phyloP scores from a whole-genome alignment of 2,113 vertebrate species.

The Zosterops borbonicus region DNA sequence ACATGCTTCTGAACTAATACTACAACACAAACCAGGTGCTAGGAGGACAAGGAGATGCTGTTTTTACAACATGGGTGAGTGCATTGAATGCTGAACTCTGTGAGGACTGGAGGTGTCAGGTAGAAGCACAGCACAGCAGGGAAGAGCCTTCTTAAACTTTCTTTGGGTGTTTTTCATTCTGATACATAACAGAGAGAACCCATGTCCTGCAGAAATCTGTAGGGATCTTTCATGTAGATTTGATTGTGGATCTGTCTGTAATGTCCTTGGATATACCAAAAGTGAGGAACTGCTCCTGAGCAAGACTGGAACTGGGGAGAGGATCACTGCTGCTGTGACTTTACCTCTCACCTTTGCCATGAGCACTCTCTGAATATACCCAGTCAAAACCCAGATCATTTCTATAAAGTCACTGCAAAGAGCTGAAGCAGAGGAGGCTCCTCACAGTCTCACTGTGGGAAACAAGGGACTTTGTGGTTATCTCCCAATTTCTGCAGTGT shows the following conservation, averaged over 20 bases:
- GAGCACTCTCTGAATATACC: not conserved
- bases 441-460: not conserved
- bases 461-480: constrained; percentile 17
- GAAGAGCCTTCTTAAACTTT: not conserved
- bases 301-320: not conserved
- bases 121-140: not conserved
- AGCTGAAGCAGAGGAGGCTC: constrained; percentile 27
- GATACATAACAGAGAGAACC: not conserved
- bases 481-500: constrained; percentile 55
- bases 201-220: not conserved
- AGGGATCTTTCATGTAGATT: not conserved
- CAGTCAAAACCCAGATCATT: not conserved
- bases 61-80: not conserved
- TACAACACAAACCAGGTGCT: not conserved
- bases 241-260: not conserved
- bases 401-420: not conserved
- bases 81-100: not conserved
- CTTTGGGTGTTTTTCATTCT: not conserved
- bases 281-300: not conserved
- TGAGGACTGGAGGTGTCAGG: not conserved
- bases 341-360: not conserved
- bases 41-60: not conserved
- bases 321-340: not conserved
- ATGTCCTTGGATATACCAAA: not conserved
- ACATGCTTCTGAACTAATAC: not conserved